phyloP scores from a whole-genome alignment of 2,113 vertebrate species.

The Hemichromis elongatus region DNA sequence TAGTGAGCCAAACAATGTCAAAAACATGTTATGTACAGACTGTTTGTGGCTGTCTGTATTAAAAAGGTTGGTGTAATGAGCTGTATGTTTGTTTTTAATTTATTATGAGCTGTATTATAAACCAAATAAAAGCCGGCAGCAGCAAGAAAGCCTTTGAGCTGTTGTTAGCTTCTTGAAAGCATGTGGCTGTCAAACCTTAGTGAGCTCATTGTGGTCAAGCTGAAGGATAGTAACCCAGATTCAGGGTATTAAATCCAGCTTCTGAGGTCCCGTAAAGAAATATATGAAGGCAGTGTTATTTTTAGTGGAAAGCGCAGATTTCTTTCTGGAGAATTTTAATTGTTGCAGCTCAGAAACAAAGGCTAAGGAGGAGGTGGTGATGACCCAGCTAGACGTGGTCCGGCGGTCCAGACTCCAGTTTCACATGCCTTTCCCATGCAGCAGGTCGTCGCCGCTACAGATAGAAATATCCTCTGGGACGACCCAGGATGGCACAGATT shows the following conservation, averaged over 20 bases:
- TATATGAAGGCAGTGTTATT: slow-evolving; percentile 41
- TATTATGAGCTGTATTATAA: slow-evolving; percentile 32
- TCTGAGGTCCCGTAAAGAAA: slow-evolving; percentile 32
- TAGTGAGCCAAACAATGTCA: neutral
- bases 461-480: slow-evolving; percentile 68
- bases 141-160: neutral
- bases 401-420: slow-evolving; percentile 46
- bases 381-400: slow-evolving; percentile 29
- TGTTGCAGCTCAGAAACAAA: slow-evolving; percentile 20
- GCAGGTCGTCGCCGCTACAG: slow-evolving; percentile 24
- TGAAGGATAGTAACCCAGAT: neutral
- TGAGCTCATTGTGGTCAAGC: slow-evolving; percentile 1
- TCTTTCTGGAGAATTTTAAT: slow-evolving; percentile 35
- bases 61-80: slow-evolving; percentile 29
- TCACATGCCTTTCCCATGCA: slow-evolving; percentile 65
- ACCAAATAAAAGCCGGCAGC: neutral
- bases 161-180: slow-evolving; percentile 31
- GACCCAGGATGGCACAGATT: slow-evolving; percentile 54
- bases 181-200: slow-evolving; percentile 9
- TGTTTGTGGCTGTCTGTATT: slow-evolving; percentile 13
- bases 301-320: slow-evolving; percentile 37
- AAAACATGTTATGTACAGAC: neutral
- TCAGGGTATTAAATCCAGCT: slow-evolving; percentile 16
- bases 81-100: slow-evolving; percentile 35
- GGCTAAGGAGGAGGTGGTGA: neutral